A percentile compares a stretch with the other conserved stretches of the same genome.
phyloP scores from a whole-genome alignment of 1,140 invertebrate genomes.

The Aphis gossypii region DNA sequence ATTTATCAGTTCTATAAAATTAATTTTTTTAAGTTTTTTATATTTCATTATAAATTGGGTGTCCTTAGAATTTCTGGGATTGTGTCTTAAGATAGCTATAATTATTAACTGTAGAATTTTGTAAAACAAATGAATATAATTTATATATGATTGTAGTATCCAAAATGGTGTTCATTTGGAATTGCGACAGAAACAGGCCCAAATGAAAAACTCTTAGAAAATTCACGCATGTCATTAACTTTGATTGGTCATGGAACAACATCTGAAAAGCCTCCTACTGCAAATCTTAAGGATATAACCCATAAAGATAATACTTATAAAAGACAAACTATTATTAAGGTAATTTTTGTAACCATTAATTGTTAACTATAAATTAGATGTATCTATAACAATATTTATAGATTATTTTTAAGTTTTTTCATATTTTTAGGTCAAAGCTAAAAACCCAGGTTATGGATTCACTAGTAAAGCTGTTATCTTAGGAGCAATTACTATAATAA shows the following conservation, averaged over 20 bases:
- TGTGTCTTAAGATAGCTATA: neutral
- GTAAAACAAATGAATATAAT: neutral
- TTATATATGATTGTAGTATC: neutral
- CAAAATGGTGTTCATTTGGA: neutral
- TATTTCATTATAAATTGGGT: neutral
- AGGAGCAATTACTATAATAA: constrained; percentile 77
- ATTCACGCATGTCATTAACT: constrained; percentile 14
- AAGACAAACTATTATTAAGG: neutral
- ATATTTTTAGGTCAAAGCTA: constrained; percentile 65
- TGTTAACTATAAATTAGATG: neutral
- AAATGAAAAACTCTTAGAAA: neutral
- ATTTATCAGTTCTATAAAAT: too few species aligned
- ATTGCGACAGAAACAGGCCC: neutral
- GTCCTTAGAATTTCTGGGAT: neutral
- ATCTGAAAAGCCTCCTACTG: neutral
- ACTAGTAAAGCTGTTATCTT: constrained; percentile 77
- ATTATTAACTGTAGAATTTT: neutral
- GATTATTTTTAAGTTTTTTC: neutral
- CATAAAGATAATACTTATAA: neutral
- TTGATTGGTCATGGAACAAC: constrained; percentile 1
- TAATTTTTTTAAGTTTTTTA: neutral
- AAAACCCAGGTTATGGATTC: constrained; percentile 83
- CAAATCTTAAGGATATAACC: neutral
- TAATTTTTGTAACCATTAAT: neutral
- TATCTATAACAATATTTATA: neutral